Percentiles rank a stretch among this genome's conserved stretches.
These are phyloP conservation scores for Pachyramphus minor DNA, from an alignment of 2,113 vertebrate genomes.

Conservation along the genomic window DNA sequence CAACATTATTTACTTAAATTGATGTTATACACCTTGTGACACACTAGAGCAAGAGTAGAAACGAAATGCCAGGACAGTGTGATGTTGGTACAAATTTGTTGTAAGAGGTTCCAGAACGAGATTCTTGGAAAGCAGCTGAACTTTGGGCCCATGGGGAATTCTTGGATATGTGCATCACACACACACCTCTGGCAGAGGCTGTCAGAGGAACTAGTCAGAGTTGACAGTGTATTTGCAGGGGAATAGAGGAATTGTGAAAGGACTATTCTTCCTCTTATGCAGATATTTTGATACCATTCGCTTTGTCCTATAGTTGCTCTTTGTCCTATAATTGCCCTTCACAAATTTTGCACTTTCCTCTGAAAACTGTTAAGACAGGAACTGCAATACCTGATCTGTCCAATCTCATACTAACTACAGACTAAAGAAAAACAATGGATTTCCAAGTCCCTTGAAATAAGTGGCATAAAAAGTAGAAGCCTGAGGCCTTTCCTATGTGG, in stretches of 20 bases:
- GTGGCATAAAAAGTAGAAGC: not conserved
- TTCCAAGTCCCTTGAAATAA: not conserved
- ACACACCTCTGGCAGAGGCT: not conserved
- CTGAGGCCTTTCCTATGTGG: not conserved
- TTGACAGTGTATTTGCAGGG: not conserved
- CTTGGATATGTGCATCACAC: fast-evolving
- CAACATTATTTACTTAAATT: not conserved
- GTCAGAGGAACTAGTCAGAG: not conserved
- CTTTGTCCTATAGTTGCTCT: not conserved
- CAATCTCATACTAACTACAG: not conserved
- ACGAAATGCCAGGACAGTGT: fast-evolving
- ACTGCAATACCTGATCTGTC: not conserved
- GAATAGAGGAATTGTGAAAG: not conserved
- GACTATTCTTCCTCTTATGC: not conserved
- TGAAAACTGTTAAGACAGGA: not conserved
- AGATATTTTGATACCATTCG: not conserved
- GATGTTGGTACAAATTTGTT: not conserved
- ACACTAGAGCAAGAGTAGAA: not conserved
- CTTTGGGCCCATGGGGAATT: not conserved
- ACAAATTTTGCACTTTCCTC: not conserved
- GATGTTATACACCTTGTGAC: fast-evolving
- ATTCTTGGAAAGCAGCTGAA: not conserved
- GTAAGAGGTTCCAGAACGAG: not conserved
- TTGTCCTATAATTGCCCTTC: not conserved
- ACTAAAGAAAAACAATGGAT: not conserved